phyloP scores from a whole-genome alignment of 1,140 invertebrate genomes.

The Zaprionus kolodkinae region DNA sequence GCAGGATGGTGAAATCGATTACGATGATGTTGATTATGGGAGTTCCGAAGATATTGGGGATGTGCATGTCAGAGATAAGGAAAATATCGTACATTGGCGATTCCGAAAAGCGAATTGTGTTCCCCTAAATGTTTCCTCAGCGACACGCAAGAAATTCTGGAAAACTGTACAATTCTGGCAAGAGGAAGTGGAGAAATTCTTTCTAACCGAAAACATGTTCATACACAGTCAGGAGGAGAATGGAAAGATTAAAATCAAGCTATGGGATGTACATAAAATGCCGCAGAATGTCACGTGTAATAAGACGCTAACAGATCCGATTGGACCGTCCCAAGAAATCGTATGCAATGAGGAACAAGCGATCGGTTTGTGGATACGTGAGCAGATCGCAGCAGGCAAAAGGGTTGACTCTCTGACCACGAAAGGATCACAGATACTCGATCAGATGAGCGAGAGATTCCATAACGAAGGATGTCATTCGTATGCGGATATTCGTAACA shows the following conservation, averaged over 20 bases:
- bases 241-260: conserved; percentile 16
- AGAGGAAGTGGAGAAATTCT: conserved; percentile 19
- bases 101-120: conserved; percentile 25
- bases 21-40: conserved; percentile 2
- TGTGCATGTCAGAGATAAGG: not conserved
- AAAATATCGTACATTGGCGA: not conserved
- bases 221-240: not conserved
- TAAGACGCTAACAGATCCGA: no score
- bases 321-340: no score
- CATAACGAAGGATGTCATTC: conserved; percentile 30
- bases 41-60: not conserved
- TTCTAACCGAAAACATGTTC: conserved; percentile 28
- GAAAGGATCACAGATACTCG: not conserved
- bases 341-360: not conserved
- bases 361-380: conserved; percentile 39
- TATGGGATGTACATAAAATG: conserved; percentile 34
- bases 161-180: conserved; percentile 27
- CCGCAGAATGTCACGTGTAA: not conserved
- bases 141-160: conserved; percentile 13
- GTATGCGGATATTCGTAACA: conserved; percentile 47
- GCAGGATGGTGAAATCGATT: conserved; percentile 31
- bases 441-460: not conserved
- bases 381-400: conserved; percentile 9
- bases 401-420: conserved; percentile 8
- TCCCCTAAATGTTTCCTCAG: not conserved